Evolutionary conservation across 2,113 vertebrate genomes (phyloP).

Genomic region (Seriola quinqueradiata): DNA sequence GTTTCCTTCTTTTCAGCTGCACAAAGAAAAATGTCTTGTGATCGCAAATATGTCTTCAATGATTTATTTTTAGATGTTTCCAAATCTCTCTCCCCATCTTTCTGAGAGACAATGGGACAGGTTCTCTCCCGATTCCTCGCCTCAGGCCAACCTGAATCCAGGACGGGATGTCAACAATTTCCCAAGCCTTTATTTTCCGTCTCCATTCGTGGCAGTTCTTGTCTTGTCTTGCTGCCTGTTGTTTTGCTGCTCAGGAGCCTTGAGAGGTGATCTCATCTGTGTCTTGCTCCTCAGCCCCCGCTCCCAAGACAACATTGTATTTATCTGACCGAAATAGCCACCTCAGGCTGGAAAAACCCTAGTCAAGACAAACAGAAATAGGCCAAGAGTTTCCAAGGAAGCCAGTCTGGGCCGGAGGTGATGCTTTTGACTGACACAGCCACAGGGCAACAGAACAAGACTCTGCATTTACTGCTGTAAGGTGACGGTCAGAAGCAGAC

Average conservation of each 20-base stretch:
- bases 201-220: conserved; percentile 67
- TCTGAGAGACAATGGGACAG: conserved; percentile 12
- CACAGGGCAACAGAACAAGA: conserved; percentile 53
- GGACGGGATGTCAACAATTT: conserved; percentile 70
- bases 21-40: conserved; percentile 12
- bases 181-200: conserved; percentile 67
- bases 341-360: conserved; percentile 84
- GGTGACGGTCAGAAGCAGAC: conserved; percentile 30
- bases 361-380: conserved; percentile 78
- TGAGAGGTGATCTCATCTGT: conserved; percentile 82
- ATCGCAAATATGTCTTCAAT: conserved; percentile 22
- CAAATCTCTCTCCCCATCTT: not conserved
- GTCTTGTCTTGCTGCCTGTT: conserved; percentile 82
- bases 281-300: conserved; percentile 69
- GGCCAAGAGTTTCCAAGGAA: conserved; percentile 77
- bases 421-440: conserved; percentile 71
- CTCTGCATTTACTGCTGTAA: conserved; percentile 36
- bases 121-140: conserved; percentile 53
- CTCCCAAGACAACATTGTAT: conserved; percentile 81
- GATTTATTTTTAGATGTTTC: conserved; percentile 13
- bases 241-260: conserved; percentile 77
- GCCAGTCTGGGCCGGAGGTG: conserved; percentile 71
- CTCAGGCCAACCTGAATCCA: conserved; percentile 53
- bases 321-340: conserved; percentile 86
- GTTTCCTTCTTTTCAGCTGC: conserved; percentile 23